Conservation (phyloP, 2,888 invertebrate species). For the Cantharis rustica region DNA sequence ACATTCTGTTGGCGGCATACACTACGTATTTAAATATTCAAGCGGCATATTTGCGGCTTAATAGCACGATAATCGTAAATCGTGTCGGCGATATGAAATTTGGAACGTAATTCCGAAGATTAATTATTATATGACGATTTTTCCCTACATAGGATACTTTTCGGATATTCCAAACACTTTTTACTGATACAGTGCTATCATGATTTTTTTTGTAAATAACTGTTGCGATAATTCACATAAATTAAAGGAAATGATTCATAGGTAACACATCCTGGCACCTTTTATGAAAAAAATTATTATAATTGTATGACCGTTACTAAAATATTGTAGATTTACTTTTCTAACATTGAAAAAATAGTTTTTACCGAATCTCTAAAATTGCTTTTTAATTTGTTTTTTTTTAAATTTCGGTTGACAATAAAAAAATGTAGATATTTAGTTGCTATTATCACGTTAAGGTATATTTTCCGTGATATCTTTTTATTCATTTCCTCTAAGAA, state of each 20-base stretch:
- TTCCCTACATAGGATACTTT: background rate
- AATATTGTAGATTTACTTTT: too few species aligned
- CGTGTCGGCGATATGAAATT: too few species aligned
- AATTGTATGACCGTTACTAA: background rate
- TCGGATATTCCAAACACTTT: background rate
- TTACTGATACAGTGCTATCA: too few species aligned
- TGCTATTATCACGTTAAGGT: background rate
- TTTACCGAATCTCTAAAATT: background rate
- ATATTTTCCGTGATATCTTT: background rate
- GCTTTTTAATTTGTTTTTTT: background rate
- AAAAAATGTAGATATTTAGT: background rate
- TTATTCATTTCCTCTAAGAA: slow-evolving; percentile 19
- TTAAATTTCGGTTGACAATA: background rate
- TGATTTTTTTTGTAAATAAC: background rate
- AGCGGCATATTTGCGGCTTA: too few species aligned
- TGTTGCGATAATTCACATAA: background rate
- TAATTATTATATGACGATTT: background rate
- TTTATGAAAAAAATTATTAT: background rate
- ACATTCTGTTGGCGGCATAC: too few species aligned
- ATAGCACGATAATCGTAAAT: too few species aligned
- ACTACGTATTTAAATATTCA: too few species aligned
- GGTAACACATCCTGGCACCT: background rate
- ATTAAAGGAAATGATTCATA: background rate
- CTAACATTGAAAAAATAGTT: background rate
- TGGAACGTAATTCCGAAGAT: too few species aligned